Evolutionary conservation across 2,888 invertebrate genomes (phyloP).

Genomic region (Xestia rhomboidea): DNA sequence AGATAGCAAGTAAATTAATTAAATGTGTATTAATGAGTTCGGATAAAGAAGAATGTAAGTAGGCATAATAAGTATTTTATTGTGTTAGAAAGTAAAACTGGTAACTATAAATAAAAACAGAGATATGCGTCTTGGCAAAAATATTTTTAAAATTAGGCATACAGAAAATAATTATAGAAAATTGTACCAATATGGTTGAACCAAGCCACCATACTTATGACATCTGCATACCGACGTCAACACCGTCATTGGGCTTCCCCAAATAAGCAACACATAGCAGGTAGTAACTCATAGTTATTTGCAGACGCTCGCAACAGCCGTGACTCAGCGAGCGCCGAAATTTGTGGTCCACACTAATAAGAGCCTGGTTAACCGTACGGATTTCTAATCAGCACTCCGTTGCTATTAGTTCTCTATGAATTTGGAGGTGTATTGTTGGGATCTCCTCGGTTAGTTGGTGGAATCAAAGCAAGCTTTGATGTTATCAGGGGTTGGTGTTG

Average conservation of each 20-base stretch:
- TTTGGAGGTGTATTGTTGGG: conserved; percentile 30
- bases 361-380: conserved; percentile 56
- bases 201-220: conserved; percentile 1
- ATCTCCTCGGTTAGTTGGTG: not conserved
- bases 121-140: no score
- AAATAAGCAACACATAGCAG: conserved; percentile 36
- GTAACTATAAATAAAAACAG: no score
- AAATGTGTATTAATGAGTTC: no score
- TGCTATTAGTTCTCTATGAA: conserved; percentile 33
- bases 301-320: conserved; percentile 41
- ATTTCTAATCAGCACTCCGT: conserved; percentile 59
- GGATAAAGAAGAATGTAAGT: no score
- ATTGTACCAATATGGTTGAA: no score
- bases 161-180: no score
- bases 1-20: no score
- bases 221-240: not conserved
- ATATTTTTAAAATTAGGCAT: no score
- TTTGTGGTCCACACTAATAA: conserved; percentile 62
- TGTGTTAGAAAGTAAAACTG: no score
- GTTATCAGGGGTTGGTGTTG: not conserved
- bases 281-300: conserved; percentile 58
- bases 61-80: no score
- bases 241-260: conserved; percentile 9
- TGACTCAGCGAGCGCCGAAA: conserved; percentile 48
- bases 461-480: not conserved